These are phyloP conservation scores for Byasa hedistus DNA, from an alignment of 2,888 invertebrate species.

Conservation along the genomic window DNA sequence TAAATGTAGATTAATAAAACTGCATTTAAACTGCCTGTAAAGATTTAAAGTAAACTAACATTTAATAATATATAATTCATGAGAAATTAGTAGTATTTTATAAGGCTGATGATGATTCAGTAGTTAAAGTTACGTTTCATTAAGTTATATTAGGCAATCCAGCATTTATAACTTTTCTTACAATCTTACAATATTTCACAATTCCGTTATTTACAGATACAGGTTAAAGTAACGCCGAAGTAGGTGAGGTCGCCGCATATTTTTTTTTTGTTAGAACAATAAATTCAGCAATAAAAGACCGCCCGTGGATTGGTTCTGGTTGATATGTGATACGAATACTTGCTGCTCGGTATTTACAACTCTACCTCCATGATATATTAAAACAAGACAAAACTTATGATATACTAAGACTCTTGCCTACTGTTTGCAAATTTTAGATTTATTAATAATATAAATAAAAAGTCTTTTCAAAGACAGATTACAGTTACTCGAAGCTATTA, in stretches of 20 bases:
- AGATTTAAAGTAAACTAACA: no score
- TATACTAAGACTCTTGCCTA: conserved; percentile 1
- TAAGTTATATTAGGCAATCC: no score
- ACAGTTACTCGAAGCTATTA: no score
- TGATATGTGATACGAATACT: conserved; percentile 32
- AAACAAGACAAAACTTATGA: background rate
- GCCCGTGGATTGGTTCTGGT: conserved; percentile 30
- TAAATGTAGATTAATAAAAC: no score
- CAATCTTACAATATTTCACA: no score
- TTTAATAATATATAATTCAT: no score
- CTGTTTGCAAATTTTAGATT: background rate
- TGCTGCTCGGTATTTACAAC: conserved; percentile 32
- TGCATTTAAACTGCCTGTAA: no score
- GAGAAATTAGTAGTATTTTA: no score
- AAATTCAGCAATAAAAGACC: conserved; percentile 32
- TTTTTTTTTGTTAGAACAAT: conserved; percentile 14
- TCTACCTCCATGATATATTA: conserved; percentile 27
- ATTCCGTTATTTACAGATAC: background rate
- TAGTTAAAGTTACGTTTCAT: no score
- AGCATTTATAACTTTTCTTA: no score
- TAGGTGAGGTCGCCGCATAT: background rate
- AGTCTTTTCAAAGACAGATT: no score
- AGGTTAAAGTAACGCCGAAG: background rate
- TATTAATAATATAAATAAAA: background rate
- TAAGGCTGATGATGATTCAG: no score